Percentiles rank a stretch among this genome's conserved stretches.
Conservation (phyloP, 2,113 vertebrate species). For the Acanthisitta chloris region DNA sequence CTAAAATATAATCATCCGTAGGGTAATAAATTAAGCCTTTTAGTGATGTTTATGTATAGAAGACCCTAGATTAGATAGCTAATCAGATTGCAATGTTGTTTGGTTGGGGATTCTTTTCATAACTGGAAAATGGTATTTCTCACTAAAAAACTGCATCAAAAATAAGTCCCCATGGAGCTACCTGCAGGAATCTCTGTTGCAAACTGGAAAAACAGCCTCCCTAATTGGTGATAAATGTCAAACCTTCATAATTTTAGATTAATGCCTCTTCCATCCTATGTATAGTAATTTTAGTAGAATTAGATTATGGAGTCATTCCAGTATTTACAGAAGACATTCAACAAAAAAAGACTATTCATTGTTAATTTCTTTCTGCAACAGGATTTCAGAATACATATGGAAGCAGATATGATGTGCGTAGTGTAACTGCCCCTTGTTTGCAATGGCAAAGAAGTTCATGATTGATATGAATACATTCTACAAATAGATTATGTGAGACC, state of each 20-base stretch:
- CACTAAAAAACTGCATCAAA: not conserved
- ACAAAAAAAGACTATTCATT: not conserved
- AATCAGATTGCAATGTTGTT: not conserved
- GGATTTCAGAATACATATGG: not conserved
- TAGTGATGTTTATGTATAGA: not conserved
- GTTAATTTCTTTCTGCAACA: not conserved
- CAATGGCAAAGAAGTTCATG: not conserved
- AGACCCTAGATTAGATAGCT: not conserved
- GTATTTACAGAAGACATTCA: not conserved
- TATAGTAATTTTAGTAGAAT: not conserved
- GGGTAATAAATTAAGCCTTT: not conserved
- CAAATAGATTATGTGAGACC: not conserved
- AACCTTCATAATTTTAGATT: not conserved
- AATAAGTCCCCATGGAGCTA: not conserved
- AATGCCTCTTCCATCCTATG: not conserved
- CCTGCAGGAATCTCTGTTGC: not conserved
- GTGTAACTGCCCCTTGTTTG: not conserved
- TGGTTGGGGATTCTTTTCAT: not conserved
- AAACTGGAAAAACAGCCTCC: not conserved
- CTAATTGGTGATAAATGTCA: not conserved
- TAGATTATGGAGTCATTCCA: not conserved
- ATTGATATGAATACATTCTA: not conserved
- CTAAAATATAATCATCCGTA: not conserved
- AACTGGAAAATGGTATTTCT: not conserved
- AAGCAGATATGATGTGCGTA: not conserved